phyloP scores from a whole-genome alignment of 2,797 vertebrate species.

The Molossus molossus region DNA sequence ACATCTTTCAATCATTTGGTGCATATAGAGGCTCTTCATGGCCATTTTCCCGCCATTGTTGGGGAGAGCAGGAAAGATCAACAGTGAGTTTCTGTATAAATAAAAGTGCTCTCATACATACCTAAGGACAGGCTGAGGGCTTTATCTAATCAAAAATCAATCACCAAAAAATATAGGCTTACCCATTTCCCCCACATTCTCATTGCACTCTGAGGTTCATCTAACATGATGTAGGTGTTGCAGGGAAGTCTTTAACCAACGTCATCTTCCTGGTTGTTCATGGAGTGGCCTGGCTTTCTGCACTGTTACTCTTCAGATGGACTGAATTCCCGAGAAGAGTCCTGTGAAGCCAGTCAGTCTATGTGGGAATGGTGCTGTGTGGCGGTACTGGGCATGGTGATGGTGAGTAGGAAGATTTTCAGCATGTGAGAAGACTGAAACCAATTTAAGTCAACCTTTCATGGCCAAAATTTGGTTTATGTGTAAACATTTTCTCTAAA shows the following conservation, averaged over 20 bases:
- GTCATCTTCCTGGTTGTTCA: not conserved
- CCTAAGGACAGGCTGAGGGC: not conserved
- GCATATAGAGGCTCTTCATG: not conserved
- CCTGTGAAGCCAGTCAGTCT: not conserved
- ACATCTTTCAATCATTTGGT: not conserved
- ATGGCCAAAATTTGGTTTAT: not conserved
- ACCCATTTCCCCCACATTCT: not conserved
- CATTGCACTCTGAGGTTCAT: not conserved
- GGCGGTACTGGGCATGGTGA: not conserved
- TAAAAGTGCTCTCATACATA: not conserved
- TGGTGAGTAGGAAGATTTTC: not conserved
- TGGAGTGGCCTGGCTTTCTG: not conserved
- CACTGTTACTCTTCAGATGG: too few relatives aligned
- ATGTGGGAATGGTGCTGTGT: not conserved
- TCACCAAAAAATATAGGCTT: not conserved
- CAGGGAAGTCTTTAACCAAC: not conserved
- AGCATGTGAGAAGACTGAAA: not conserved
- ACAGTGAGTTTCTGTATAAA: not conserved
- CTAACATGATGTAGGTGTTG: not conserved
- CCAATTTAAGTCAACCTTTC: not conserved
- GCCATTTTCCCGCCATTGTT: not conserved
- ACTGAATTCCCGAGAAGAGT: not conserved
- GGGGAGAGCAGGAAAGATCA: not conserved
- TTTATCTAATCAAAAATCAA: not conserved
- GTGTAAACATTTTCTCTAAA: not conserved